These are phyloP conservation scores for Pogonognathellus flavescens DNA, from an alignment of 1,140 invertebrate genomes.

Conservation along the genomic window DNA sequence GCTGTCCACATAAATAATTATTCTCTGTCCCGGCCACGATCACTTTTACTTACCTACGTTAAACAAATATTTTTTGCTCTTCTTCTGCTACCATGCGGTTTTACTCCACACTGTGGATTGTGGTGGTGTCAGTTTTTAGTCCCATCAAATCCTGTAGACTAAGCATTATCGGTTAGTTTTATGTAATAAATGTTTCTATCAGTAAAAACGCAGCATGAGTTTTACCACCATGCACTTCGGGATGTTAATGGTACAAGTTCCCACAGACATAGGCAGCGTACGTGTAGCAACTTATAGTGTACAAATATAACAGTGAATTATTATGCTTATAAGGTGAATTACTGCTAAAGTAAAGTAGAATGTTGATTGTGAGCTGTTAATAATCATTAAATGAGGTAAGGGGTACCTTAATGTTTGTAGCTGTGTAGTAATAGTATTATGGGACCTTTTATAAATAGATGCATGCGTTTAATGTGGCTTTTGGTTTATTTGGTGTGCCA, in stretches of 20 bases:
- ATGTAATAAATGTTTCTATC: background rate
- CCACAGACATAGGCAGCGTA: background rate
- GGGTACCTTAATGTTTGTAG: background rate
- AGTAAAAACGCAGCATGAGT: conserved; percentile 2
- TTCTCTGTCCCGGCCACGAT: no score
- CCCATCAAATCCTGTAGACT: background rate
- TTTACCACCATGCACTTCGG: background rate
- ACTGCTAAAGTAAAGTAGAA: no score
- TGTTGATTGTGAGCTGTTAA: conserved; percentile 13
- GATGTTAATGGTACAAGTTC: background rate
- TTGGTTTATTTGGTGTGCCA: conserved; percentile 7
- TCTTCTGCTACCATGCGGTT: no score
- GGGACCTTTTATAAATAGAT: background rate
- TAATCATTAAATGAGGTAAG: background rate
- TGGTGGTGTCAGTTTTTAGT: background rate
- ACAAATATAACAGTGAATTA: no score
- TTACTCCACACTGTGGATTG: no score
- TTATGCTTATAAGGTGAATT: no score
- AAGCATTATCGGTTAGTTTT: background rate
- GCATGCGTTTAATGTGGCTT: background rate
- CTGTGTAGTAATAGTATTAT: background rate
- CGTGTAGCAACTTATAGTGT: no score
- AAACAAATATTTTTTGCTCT: no score
- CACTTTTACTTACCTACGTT: no score
- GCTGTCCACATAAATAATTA: no score